Evolutionary conservation across 2,888 invertebrate genomes (phyloP), one percentile per base, ranked within the genome.

Genomic region (Lochmaea capreae): DNA sequence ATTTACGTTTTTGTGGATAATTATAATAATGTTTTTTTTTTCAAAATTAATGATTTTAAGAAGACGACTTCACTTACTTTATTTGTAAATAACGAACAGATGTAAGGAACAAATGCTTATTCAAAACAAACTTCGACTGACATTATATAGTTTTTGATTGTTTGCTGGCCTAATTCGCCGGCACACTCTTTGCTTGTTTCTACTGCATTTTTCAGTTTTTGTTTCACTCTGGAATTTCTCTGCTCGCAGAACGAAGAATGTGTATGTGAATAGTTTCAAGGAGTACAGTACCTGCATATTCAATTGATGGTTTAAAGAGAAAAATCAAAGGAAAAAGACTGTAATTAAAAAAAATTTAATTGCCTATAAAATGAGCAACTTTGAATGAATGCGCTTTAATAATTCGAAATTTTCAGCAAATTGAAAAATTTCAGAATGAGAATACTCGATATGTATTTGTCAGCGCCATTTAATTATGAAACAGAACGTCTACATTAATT

Each of bases 201-300:
- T 46, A 62, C 46, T 26, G 14, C 62, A 68, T 68, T 61, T 68
- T 61, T 61, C 61, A 49, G 61, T 68, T 68, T 68, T 68, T 68
- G 68, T 62, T n/a, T 46, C 49, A 52, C 46, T 14, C 12, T n/a
- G 59, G 67, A 67, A 67, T 67, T 67, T 67, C 57, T 63, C 43
- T 18, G 65, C 22, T 26, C 9, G 68, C 14, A 78, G 82, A 79
- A 81, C 80, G 81, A 83, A 43, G 62, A 42, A 63, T 63, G 43
- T 63, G 43, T 43, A 63, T 63, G 62, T 43, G 62, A 16, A 43
- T 63, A 63, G 16, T 42, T 63, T 63, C 43, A 18, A 63, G 18
- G 18, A 63, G 62, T 63, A 63, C 43, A 63, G 62, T 63, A 43
- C 62, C 33, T 63, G 62, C 62, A 63, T 63, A 43, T 43, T 42